Percentiles rank a stretch among this genome's conserved stretches.
Evolutionary conservation across 2,888 invertebrate species (phyloP).

Genomic region (Coremacera marginata): DNA sequence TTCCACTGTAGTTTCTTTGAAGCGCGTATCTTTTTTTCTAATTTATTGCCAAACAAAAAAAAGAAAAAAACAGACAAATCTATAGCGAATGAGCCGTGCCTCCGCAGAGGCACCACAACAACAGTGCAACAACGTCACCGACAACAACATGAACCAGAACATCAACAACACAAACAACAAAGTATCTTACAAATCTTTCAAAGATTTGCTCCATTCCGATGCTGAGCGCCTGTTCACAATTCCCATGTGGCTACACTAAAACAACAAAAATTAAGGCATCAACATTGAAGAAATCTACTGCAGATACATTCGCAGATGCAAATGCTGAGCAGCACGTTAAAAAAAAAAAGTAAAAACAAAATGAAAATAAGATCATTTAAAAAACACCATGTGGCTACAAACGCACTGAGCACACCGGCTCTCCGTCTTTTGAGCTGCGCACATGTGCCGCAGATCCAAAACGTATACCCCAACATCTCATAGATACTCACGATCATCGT

Average conservation of each 20-base stretch:
- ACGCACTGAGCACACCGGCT: conserved; percentile 11
- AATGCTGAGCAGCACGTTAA: conserved; percentile 37
- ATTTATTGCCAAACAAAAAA: not conserved
- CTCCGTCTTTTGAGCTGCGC: not conserved
- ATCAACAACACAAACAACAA: not conserved
- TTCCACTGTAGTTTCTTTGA: conserved; percentile 15
- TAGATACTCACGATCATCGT: not conserved
- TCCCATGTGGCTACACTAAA: conserved; percentile 47
- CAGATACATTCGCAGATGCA: not conserved
- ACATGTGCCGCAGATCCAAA: conserved; percentile 16
- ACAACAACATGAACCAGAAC: not conserved
- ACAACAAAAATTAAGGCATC: conserved; percentile 30
- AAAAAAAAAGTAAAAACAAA: conserved; percentile 6
- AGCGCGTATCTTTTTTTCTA: conserved; percentile 6
- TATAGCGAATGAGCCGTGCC: conserved; percentile 14
- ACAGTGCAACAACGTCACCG: not conserved
- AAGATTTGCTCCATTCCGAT: not conserved
- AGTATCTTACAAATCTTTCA: conserved; percentile 9
- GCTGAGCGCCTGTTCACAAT: conserved; percentile 46
- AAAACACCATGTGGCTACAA: conserved; percentile 55
- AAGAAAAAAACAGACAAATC: not conserved
- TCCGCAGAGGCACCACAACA: conserved; percentile 6
- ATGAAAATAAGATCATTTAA: not conserved
- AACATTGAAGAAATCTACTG: not conserved
- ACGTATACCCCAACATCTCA: not conserved